Base-by-base conservation (phyloP, 2,888 invertebrate genomes). In the Campopleginae sp. region DNA sequence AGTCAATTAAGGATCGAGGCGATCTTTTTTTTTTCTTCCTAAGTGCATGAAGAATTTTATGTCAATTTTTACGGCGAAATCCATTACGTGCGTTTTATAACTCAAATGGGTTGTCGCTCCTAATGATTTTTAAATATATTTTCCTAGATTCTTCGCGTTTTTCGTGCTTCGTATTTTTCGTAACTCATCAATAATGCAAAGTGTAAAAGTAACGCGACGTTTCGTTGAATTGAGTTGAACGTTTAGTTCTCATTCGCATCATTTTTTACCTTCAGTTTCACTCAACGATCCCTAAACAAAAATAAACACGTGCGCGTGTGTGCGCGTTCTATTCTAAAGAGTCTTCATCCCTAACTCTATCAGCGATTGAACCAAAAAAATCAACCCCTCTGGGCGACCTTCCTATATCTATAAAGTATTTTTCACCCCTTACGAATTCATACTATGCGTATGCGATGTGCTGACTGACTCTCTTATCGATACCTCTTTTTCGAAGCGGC, bases 391-490 rank as follows among this genome's bases (percentile, higher is more conserved):
- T 66, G 63, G 17, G 54, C 42, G 46, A 38, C 76, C 76, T 79
- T 70, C 58, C 70, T 74, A 33, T 58, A 58, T 74, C 79, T 82
- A 82, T 76, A 82, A 85, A 82, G 71, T 61, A 42, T 71, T 48
- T 76, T 66, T 19, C 54, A 85, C 85, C 85, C 85, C 66, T 76
- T 12, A 51, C 66, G 23, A 66, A 78, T 72, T 46, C 42, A 33
- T 31, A 72, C 14, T 14, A 17, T 23, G 19, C 33, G 63, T 72
- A 58, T 12, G 51, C 75, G 38, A 58, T 70, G 38, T 54, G 58
- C 33, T 23, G 78, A 42, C 10, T 27, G 70, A 27, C 61, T 72
- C 72, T 82, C 82, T 85, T 82, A 82, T 85, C 85, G 85, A 80
- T 76, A 77, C 78, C 76, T 48, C 71, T 79, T 80, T 61, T 66